phyloP scores from a whole-genome alignment of 2,888 invertebrate species.

The Gymnoscelis rufifasciata region DNA sequence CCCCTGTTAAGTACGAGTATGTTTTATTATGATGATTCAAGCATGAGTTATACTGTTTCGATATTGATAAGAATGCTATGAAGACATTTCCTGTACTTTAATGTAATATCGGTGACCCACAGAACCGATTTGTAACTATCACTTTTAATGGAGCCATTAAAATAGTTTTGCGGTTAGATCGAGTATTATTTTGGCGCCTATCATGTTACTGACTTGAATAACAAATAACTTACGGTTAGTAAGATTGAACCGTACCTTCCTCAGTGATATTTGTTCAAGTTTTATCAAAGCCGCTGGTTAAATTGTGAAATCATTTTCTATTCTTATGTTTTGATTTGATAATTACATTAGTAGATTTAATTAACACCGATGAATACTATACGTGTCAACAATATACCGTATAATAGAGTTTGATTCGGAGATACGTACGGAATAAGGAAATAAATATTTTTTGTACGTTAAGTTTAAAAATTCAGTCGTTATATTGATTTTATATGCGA shows the following conservation, averaged over 20 bases:
- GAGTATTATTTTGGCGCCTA: conserved; percentile 61
- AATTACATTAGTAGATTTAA: too few relatives aligned
- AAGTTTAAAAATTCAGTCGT: too few relatives aligned
- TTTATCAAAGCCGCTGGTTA: background rate
- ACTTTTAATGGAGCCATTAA: conserved; percentile 72
- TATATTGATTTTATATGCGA: too few relatives aligned
- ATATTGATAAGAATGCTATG: conserved; percentile 40
- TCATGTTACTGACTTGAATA: conserved; percentile 46
- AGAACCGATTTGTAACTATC: conserved; percentile 70
- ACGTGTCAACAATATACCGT: too few relatives aligned
- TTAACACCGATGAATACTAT: too few relatives aligned
- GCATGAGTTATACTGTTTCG: conserved; percentile 17
- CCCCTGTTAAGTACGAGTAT: conserved; percentile 6
- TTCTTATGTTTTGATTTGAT: too few relatives aligned
- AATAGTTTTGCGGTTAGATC: conserved; percentile 66
- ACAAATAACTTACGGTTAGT: conserved; percentile 65
- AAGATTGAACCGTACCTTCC: conserved; percentile 41
- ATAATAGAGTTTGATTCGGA: too few relatives aligned
- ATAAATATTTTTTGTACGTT: too few relatives aligned
- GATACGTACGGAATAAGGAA: too few relatives aligned
- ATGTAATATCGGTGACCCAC: conserved; percentile 42
- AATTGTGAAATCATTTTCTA: background rate
- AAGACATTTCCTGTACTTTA: conserved; percentile 50
- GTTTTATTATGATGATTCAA: conserved; percentile 11
- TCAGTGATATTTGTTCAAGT: conserved; percentile 12